Percentiles rank a stretch among this genome's conserved stretches.
phyloP scores from a whole-genome alignment of 2,113 vertebrate species.

The Bubalus kerabau region DNA sequence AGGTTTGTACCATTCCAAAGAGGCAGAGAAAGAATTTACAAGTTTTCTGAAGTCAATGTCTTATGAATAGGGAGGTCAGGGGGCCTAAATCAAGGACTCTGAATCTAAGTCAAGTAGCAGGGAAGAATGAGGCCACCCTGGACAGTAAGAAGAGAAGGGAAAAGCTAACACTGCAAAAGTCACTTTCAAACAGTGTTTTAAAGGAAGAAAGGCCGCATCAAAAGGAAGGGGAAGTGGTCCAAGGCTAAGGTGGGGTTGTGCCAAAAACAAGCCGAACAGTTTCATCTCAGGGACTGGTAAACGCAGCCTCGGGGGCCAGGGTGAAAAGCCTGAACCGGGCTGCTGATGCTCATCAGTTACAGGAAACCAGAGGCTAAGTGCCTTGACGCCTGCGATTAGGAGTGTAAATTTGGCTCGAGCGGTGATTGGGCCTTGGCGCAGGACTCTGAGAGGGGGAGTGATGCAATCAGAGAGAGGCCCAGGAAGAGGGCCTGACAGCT shows the following conservation, averaged over 20 bases:
- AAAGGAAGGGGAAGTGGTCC: background rate
- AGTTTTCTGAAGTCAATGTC: background rate
- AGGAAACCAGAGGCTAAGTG: background rate
- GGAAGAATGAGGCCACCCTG: background rate
- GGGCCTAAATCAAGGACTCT: background rate
- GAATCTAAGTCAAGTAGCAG: background rate
- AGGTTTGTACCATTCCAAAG: background rate
- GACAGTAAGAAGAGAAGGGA: background rate
- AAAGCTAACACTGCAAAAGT: background rate
- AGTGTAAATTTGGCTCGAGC: conserved; percentile 35
- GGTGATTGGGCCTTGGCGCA: background rate
- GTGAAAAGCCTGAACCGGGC: background rate
- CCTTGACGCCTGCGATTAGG: conserved; percentile 13
- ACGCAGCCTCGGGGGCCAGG: background rate
- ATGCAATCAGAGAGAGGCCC: background rate
- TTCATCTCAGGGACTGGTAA: background rate
- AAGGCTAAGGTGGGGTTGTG: background rate
- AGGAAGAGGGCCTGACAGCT: conserved; percentile 31
- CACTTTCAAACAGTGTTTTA: background rate
- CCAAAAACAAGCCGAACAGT: background rate
- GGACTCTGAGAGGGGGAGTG: background rate
- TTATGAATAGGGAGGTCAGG: background rate
- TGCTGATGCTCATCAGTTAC: background rate
- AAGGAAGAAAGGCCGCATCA: background rate
- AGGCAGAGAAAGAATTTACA: background rate